A percentile compares a stretch with the other conserved stretches of the same genome.
These are phyloP conservation scores for Heteromurus nitidus DNA, from an alignment of 2,888 invertebrate genomes.

Conservation along the genomic window DNA sequence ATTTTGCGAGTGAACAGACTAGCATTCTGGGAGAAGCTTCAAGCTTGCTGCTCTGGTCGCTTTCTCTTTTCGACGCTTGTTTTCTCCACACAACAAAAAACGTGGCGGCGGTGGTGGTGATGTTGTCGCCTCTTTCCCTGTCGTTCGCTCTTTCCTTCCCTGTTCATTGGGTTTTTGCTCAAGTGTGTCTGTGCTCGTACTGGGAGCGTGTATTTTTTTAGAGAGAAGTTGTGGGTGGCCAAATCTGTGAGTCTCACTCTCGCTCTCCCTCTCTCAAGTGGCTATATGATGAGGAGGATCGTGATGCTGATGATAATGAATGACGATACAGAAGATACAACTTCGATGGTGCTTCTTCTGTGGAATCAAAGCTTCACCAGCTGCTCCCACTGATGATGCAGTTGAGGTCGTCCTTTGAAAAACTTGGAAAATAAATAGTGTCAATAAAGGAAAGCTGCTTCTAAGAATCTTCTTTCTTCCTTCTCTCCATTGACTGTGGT, in stretches of 20 bases:
- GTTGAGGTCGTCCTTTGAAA: background rate
- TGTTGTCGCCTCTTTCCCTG: slow-evolving; percentile 25
- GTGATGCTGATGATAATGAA: slow-evolving; percentile 8
- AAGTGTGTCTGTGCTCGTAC: background rate
- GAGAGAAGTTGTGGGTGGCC: background rate
- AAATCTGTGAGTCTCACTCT: background rate
- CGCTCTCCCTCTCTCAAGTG: background rate
- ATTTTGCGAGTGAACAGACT: too few species aligned
- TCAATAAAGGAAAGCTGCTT: slow-evolving; percentile 3
- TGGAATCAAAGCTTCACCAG: background rate
- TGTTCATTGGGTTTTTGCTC: background rate
- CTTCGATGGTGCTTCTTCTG: background rate
- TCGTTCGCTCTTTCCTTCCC: background rate
- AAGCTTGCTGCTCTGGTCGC: slow-evolving; percentile 16
- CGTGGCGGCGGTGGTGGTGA: slow-evolving; percentile 5
- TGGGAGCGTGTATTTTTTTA: background rate
- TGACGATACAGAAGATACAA: background rate
- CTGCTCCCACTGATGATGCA: background rate
- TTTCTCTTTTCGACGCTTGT: background rate
- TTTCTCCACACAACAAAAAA: background rate
- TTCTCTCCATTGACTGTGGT: background rate
- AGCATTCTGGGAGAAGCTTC: too few species aligned
- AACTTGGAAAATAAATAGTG: background rate
- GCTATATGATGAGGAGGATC: slow-evolving; percentile 1
- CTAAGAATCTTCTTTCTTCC: background rate